These are phyloP conservation scores for Nowickia ferox DNA, from an alignment of 2,888 invertebrate genomes.

Conservation along the genomic window DNA sequence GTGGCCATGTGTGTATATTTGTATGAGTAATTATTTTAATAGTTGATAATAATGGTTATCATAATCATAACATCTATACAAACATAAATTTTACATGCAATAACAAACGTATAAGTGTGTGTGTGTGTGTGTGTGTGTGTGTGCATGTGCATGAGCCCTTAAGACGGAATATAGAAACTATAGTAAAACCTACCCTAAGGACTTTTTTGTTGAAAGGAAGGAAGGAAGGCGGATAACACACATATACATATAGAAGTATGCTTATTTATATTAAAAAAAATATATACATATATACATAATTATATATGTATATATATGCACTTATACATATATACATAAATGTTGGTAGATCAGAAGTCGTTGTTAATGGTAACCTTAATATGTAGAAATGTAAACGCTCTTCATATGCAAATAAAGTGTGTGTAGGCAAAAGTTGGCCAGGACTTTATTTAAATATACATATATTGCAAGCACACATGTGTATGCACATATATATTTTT, in stretches of 20 bases:
- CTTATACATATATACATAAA: not conserved
- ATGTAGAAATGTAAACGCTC: not conserved
- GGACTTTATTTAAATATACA: not conserved
- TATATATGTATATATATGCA: not conserved
- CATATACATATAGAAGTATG: not conserved
- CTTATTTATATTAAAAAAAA: not conserved
- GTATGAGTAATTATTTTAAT: conserved; percentile 71
- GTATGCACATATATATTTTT: not conserved
- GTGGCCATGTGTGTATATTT: conserved; percentile 2
- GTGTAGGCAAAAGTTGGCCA: not conserved
- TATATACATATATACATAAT: not conserved
- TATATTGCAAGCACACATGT: not conserved
- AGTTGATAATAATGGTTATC: conserved; percentile 71
- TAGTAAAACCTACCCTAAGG: conserved; percentile 70
- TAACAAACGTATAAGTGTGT: not conserved
- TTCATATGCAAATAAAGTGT: not conserved
- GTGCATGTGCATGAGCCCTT: not conserved
- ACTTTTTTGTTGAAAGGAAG: conserved; percentile 60
- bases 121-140: not conserved
- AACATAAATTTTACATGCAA: conserved; percentile 16
- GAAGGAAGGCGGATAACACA: conserved; percentile 37
- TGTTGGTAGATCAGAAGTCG: conserved; percentile 19
- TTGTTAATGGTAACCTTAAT: conserved; percentile 42
- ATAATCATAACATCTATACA: conserved; percentile 59
- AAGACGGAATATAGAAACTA: conserved; percentile 28